These are phyloP conservation scores for Tupiocoris notatus DNA, from an alignment of 2,888 invertebrate species.

Conservation along the genomic window DNA sequence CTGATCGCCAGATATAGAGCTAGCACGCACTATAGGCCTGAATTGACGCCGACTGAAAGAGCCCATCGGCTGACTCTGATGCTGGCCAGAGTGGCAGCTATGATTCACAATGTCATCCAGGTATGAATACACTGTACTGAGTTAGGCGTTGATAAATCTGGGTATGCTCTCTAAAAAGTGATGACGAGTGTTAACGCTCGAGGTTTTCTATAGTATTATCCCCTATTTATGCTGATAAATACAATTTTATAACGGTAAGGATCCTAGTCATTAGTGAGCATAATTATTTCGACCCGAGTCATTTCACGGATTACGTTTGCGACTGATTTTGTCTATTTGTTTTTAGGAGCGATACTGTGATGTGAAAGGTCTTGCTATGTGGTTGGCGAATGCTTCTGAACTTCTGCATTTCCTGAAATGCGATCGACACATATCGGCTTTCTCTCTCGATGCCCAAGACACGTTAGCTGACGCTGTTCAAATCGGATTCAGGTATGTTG, in stretches of 20 bases:
- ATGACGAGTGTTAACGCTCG: too few relatives aligned
- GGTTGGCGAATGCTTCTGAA: constrained; percentile 98
- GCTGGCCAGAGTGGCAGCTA: constrained; percentile 83
- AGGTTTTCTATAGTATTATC: too few relatives aligned
- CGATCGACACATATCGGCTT: constrained; percentile 90
- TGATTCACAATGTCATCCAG: constrained; percentile 81
- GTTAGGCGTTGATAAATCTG: too few relatives aligned
- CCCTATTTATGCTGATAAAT: too few relatives aligned
- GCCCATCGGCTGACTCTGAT: constrained; percentile 87
- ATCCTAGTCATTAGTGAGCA: too few relatives aligned
- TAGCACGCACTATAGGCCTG: constrained; percentile 90
- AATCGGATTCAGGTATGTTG: constrained; percentile 74
- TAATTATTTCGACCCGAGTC: background rate
- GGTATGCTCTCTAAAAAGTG: too few relatives aligned
- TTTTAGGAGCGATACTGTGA: constrained; percentile 78
- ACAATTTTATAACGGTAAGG: too few relatives aligned
- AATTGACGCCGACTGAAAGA: constrained; percentile 85
- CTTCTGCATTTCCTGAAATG: constrained; percentile 92
- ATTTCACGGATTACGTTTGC: too few relatives aligned
- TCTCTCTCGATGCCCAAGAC: constrained; percentile 89
- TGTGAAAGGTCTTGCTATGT: constrained; percentile 83
- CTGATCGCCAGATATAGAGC: constrained; percentile 91
- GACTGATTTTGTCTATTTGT: constrained; percentile 2
- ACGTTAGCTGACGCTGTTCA: constrained; percentile 91
- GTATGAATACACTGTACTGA: too few relatives aligned